Base-by-base conservation (phyloP, 1,140 invertebrate genomes). In the Psilanteris sp. region DNA sequence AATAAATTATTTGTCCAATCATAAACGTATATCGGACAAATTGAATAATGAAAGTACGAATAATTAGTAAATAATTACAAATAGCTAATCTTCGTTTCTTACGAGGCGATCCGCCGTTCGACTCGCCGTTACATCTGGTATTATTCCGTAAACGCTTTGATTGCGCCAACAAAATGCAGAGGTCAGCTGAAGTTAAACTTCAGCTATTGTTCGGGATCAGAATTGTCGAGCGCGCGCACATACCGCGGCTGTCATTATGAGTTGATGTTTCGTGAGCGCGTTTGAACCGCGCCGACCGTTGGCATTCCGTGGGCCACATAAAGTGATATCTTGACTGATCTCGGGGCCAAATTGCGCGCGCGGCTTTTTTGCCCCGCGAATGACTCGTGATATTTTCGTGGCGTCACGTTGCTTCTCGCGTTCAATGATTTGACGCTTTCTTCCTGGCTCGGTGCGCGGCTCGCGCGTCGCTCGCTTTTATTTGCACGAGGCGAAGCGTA, bases 281-380 rank as follows among this genome's bases (percentile, higher is more conserved):
- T 57, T 68, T 68, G 50, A 57, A 44, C 16, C 13, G 13, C 20
- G 50, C 64, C 50, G 50, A 39, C 46, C n/a, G 20, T 18, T 24
- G 29, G 50, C 32, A 46, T 39, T 68, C 64, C 18, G 24, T 31
- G 22, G 27, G 32, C 36, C 29, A 37, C 22, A 61, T 59, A 52
- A 66, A 59, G 54, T 68, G 41, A 55, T 68, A 68, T 68, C 64
- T 68, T 48, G 46, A 57, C 31, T 50, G 39, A 68, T 68, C 64
- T 68, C 16, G 16, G 29, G n/a, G 1, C 44, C 32, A 4, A 68
- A 59, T 59, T 59, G 64, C 27, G 27, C 32, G 18, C n/a, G 16
- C 39, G 8, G 14, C 29, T 57, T 59, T 68, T 50, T 57, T 57
- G 32, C 27, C 1, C 18, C 34, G 27, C 43, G 13, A 41, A 50